Evolutionary conservation across 2,797 vertebrate species (phyloP), one percentile per base, ranked within the genome.

Genomic region (Poecile montanus): DNA sequence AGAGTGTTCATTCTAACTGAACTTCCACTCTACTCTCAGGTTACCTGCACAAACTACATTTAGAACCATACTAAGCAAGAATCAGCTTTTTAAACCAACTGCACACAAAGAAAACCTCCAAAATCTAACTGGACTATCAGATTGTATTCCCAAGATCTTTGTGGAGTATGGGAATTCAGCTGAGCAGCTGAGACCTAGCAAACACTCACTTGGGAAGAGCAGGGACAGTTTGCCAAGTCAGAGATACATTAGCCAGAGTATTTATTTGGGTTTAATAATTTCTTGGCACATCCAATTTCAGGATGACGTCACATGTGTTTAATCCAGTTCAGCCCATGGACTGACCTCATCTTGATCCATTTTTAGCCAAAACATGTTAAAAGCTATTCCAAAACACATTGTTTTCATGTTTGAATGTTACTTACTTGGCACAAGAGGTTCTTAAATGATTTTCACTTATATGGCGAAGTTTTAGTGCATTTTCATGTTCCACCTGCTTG

Each of bases 401-500:
- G 36, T 50, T 79, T 67, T 62, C 44, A 47, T 48, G 61, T 70
- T 57, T 42, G 62, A 54, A 82, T 7, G 23, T 17, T 65, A 94
- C 97, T 96, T 95, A 99, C 99, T 98, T 98, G 32, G 98, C 97
- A 85, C 97, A 98, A 16, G 98, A 98, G 12, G 98, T 95, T 79
- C 98, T 98, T 3, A 97, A 67, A 53, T 78, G 98, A 47, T 94
- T 96, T 82, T 98, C 98, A 6, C 97, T 94, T 34, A 96, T 42
- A 5, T 97, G 97, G 12, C 98, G 98, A 26, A 97, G 91, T 76
- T 98, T 98, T 88, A 98, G 92, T 54, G 96, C 97, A 85, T 98
- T 99, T 97, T 99, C 99, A 29, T 99, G 98, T 82, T 99, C 99
- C 76, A 99, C 97, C 97, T 99, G 99, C 97, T 98, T 99, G 94